These are phyloP conservation scores for Epsilonema sp. DNA, from an alignment of 2,888 invertebrate species.

Conservation along the genomic window DNA sequence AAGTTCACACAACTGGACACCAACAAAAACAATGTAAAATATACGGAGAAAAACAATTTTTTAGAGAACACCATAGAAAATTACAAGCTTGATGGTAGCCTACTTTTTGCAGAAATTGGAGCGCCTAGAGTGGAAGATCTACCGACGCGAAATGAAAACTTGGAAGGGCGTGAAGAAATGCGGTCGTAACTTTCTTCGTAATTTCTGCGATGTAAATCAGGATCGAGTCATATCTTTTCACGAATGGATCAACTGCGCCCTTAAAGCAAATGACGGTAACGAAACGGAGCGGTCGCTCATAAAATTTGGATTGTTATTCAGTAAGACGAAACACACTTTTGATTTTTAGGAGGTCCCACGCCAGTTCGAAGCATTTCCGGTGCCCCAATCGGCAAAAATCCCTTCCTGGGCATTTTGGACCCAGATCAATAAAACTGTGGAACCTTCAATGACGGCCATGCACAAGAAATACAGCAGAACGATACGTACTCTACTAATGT, in stretches of 20 bases:
- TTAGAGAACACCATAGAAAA: no score
- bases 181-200: constrained; percentile 67
- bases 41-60: no score
- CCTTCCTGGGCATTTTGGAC: background rate
- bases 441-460: no score
- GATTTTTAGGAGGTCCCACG: no score
- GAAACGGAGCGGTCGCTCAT: no score
- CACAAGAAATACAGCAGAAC: no score
- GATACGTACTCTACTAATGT: no score
- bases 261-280: no score
- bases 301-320: no score
- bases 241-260: constrained; percentile 66
- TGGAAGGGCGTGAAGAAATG: constrained; percentile 52
- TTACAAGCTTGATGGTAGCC: no score
- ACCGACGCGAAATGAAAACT: constrained; percentile 51
- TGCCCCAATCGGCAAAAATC: background rate
- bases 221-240: constrained; percentile 67
- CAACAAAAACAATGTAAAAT: constrained; percentile 44
- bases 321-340: no score
- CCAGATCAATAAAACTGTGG: background rate
- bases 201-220: constrained; percentile 80
- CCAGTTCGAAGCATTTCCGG: background rate
- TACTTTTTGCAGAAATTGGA: constrained; percentile 39
- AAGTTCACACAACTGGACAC: constrained; percentile 63
- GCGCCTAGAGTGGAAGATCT: constrained; percentile 64